phyloP scores from a whole-genome alignment of 2,797 vertebrate species.

The Myotis pilosus region DNA sequence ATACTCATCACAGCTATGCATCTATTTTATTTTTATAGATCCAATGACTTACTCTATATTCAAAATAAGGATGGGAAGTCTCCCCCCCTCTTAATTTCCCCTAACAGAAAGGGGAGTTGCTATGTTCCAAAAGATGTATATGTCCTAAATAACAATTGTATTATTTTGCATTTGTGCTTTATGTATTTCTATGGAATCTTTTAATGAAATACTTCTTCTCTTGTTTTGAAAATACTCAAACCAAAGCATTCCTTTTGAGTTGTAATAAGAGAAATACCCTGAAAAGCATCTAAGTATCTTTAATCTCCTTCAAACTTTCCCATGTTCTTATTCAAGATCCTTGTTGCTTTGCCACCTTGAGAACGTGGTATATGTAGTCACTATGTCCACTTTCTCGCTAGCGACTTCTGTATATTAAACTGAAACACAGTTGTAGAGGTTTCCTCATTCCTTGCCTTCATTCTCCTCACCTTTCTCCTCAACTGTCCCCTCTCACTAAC shows the following conservation, averaged over 20 bases:
- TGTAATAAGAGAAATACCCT: not conserved
- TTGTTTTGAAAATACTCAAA: slow-evolving; percentile 8
- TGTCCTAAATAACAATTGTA: not conserved
- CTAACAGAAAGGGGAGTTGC: not conserved
- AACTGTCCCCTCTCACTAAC: not conserved
- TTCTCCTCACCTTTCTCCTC: not conserved
- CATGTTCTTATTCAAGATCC: not conserved
- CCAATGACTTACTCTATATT: not conserved
- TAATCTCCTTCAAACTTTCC: not conserved
- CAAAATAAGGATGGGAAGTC: not conserved
- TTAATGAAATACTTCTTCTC: not conserved
- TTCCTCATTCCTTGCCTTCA: not conserved
- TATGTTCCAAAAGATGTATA: not conserved
- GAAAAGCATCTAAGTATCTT: not conserved
- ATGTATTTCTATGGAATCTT: not conserved
- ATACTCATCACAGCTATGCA: not conserved
- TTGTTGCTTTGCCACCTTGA: not conserved
- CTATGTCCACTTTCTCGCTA: not conserved
- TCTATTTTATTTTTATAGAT: not conserved
- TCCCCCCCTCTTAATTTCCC: not conserved
- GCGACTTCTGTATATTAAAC: not conserved
- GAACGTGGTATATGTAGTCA: not conserved
- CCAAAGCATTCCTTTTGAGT: not conserved
- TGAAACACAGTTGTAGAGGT: too few species aligned
- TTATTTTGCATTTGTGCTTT: not conserved